Evolutionary conservation across 2,888 invertebrate species (phyloP).

Genomic region (Aphrophora alni): DNA sequence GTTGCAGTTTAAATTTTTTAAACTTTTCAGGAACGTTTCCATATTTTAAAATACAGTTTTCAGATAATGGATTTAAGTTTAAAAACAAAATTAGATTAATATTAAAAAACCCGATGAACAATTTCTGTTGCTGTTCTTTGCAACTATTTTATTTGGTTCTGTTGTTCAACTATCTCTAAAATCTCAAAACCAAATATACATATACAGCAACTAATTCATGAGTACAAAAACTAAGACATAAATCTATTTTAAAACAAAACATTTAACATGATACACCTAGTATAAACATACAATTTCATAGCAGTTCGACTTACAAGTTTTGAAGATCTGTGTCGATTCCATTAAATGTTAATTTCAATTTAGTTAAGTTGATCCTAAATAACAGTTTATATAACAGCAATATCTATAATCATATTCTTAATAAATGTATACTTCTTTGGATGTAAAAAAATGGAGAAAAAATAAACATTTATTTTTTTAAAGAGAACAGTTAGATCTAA

Average conservation of each 20-base stretch:
- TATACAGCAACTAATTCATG: not conserved
- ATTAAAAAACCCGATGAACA: too few species aligned
- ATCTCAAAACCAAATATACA: conserved; percentile 6
- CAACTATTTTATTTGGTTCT: too few species aligned
- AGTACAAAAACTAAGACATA: not conserved
- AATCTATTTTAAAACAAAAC: not conserved
- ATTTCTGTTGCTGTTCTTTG: too few species aligned
- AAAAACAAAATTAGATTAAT: too few species aligned
- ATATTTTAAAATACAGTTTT: too few species aligned
- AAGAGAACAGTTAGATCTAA: not conserved
- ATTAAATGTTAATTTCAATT: not conserved
- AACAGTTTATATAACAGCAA: not conserved
- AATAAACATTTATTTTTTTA: too few species aligned
- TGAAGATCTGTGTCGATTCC: not conserved
- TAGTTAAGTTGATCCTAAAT: not conserved
- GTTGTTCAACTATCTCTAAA: not conserved
- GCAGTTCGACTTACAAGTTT: not conserved
- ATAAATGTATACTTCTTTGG: not conserved
- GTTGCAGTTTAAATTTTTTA: too few species aligned
- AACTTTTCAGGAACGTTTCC: too few species aligned
- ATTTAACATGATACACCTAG: not conserved
- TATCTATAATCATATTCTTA: not conserved
- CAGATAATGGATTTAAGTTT: too few species aligned
- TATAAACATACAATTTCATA: not conserved
- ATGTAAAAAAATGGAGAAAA: too few species aligned